A percentile compares a stretch with the other conserved stretches of the same genome.
Conservation (phyloP, 2,797 vertebrate species). For the Sandelia bainsii region DNA sequence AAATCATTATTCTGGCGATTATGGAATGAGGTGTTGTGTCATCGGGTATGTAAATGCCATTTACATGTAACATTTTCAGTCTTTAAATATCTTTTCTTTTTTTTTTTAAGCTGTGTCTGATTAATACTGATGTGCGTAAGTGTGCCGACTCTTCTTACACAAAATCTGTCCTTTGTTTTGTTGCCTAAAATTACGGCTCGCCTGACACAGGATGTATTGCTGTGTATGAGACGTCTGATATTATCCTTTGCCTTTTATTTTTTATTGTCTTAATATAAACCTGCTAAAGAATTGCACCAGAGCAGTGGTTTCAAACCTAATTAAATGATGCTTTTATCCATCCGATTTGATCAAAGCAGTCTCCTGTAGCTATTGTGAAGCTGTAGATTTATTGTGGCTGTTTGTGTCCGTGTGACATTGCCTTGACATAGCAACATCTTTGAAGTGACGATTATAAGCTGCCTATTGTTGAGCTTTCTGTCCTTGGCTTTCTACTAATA, state of each 20-base stretch:
- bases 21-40: conserved; percentile 54
- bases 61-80: conserved; percentile 58
- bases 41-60: conserved; percentile 66
- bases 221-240: conserved; percentile 73
- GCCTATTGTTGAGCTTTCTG: conserved; percentile 66
- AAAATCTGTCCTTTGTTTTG: conserved; percentile 63
- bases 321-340: conserved; percentile 50
- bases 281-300: conserved; percentile 75
- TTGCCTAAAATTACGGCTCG: conserved; percentile 48
- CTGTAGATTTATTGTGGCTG: conserved; percentile 54
- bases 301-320: conserved; percentile 80
- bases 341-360: conserved; percentile 44
- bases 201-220: conserved; percentile 72
- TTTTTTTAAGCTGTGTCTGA: conserved; percentile 61
- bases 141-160: conserved; percentile 74
- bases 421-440: conserved; percentile 66
- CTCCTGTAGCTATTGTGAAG: conserved; percentile 55
- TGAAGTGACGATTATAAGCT: conserved; percentile 72
- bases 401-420: conserved; percentile 65
- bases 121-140: conserved; percentile 63
- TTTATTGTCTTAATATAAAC: conserved; percentile 73
- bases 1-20: conserved; percentile 55
- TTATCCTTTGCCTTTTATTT: conserved; percentile 62
- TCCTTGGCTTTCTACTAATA: conserved; percentile 66
- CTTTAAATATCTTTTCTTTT: conserved; percentile 64